A percentile compares a stretch with the other conserved stretches of the same genome.
Conservation (phyloP, 2,888 invertebrate genomes). For the Sphaerophoria rueppellii region DNA sequence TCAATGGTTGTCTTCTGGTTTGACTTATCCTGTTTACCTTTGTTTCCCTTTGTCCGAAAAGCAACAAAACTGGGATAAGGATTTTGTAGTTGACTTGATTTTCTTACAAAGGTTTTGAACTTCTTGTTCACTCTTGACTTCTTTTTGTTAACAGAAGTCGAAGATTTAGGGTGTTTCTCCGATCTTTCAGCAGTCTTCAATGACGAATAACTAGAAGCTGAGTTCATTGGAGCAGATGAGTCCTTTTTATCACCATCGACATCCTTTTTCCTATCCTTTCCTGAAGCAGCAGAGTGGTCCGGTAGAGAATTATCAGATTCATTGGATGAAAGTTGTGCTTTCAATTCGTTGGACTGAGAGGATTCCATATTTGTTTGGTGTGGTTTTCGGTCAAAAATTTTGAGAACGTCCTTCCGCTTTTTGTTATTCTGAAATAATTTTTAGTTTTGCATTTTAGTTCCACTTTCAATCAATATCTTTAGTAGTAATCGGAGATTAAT, state of each 20-base stretch:
- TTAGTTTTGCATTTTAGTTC: background rate
- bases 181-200: too few species aligned
- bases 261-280: too few species aligned
- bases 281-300: too few species aligned
- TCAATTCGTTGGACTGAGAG: background rate
- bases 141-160: too few species aligned
- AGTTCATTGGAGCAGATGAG: too few species aligned
- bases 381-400: background rate
- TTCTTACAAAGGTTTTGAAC: background rate
- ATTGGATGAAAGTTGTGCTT: background rate
- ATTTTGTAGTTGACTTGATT: background rate
- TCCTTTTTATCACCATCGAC: too few species aligned
- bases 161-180: too few species aligned
- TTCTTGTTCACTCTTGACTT: background rate
- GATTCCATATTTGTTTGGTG: background rate
- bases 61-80: background rate
- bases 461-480: background rate
- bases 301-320: too few species aligned
- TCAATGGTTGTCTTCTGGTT: too few species aligned
- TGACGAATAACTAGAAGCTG: too few species aligned
- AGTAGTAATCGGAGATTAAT: background rate
- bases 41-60: constrained; percentile 3
- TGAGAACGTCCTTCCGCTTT: constrained; percentile 10
- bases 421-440: constrained; percentile 16
- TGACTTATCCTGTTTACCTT: background rate